phyloP scores from a whole-genome alignment of 2,113 vertebrate species.

The Semnornis frantzii region DNA sequence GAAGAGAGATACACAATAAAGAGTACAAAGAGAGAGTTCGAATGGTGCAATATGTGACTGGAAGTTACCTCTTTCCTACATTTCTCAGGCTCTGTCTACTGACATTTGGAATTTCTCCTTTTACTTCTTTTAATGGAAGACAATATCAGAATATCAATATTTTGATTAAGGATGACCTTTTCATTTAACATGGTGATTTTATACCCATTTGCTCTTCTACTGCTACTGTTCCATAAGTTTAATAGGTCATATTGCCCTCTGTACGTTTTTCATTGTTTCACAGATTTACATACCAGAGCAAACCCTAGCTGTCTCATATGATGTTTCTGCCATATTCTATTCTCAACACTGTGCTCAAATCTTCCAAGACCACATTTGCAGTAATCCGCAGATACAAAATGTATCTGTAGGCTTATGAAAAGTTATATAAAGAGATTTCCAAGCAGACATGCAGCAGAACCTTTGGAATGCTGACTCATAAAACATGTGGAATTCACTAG shows the following conservation, averaged over 20 bases:
- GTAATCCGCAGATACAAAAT: background rate
- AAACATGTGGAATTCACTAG: background rate
- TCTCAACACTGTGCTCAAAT: background rate
- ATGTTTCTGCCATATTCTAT: background rate
- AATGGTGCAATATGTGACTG: background rate
- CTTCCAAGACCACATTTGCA: background rate
- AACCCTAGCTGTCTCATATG: background rate
- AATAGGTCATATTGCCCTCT: background rate
- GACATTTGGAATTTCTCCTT: background rate
- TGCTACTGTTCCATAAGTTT: background rate
- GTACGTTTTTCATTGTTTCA: background rate
- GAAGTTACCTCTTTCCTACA: background rate
- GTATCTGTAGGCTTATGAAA: background rate
- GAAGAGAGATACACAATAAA: background rate
- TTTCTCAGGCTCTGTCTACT: background rate
- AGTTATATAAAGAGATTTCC: background rate
- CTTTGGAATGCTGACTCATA: background rate
- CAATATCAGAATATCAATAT: background rate
- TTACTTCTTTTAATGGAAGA: background rate
- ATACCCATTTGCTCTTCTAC: background rate
- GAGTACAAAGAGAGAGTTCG: background rate
- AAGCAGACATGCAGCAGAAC: background rate
- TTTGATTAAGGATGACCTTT: background rate
- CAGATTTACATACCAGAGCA: background rate
- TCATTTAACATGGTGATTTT: background rate